These are phyloP conservation scores for Chlorodrepanis virens DNA, from an alignment of 2,113 vertebrate genomes.

Conservation along the genomic window DNA sequence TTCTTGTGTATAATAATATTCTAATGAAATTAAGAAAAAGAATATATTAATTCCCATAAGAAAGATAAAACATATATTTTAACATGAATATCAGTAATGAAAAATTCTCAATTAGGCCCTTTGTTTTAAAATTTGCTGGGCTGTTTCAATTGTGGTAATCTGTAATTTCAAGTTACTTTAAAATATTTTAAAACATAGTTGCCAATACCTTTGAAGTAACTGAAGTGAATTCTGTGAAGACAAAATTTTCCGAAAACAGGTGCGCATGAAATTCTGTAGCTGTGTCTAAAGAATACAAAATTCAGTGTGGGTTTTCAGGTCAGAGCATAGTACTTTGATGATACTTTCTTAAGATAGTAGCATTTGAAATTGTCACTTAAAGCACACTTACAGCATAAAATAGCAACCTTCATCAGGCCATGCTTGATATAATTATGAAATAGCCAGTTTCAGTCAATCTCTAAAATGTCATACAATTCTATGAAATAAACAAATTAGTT, in stretches of 20 bases:
- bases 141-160: not conserved
- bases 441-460: not conserved
- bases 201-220: constrained; percentile 77
- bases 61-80: not conserved
- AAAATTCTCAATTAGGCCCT: not conserved
- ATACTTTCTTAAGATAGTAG: not conserved
- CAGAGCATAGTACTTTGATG: not conserved
- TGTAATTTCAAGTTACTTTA: not conserved
- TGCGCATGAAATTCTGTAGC: constrained; percentile 80
- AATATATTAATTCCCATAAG: not conserved
- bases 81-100: not conserved
- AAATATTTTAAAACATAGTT: not conserved
- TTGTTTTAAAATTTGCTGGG: not conserved
- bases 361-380: not conserved
- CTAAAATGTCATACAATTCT: not conserved
- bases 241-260: constrained; percentile 76
- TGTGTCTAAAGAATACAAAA: constrained; percentile 69
- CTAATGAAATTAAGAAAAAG: not conserved
- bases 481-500: not conserved
- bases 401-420: not conserved
- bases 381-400: not conserved
- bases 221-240: constrained; percentile 78
- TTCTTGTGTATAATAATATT: not conserved
- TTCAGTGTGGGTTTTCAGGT: not conserved
- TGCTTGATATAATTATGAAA: not conserved